Conservation (phyloP, 2,113 vertebrate species). For the Thymallus thymallus region DNA sequence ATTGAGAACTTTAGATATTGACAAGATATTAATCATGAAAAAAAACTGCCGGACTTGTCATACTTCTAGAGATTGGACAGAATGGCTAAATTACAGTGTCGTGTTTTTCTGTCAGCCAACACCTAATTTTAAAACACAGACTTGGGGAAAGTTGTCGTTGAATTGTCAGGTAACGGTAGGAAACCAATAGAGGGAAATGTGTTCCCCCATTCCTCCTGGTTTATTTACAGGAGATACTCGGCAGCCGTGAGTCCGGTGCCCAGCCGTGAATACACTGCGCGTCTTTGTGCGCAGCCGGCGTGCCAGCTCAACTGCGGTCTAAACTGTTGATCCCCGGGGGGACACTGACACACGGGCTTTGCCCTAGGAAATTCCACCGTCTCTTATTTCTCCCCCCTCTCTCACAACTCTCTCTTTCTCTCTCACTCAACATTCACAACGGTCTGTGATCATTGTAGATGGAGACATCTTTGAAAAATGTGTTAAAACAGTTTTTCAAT, state of each 20-base stretch:
- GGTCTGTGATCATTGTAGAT: neutral
- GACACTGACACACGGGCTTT: slow-evolving; percentile 39
- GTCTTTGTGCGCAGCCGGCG: slow-evolving; percentile 67
- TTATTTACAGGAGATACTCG: slow-evolving; percentile 36
- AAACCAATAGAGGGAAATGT: neutral
- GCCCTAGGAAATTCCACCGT: slow-evolving; percentile 58
- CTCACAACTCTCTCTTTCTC: slow-evolving; percentile 12
- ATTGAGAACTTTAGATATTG: neutral
- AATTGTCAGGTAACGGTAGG: neutral
- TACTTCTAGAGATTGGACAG: neutral
- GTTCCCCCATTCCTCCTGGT: slow-evolving; percentile 12
- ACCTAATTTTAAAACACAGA: neutral
- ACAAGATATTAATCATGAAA: neutral
- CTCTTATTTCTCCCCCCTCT: slow-evolving; percentile 53
- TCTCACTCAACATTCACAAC: neutral
- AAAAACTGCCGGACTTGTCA: neutral
- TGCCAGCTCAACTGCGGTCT: slow-evolving; percentile 47
- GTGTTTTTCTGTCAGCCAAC: neutral
- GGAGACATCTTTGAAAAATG: neutral
- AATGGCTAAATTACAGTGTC: neutral
- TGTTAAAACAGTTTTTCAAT: neutral
- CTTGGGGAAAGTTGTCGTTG: neutral
- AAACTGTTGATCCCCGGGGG: slow-evolving; percentile 42
- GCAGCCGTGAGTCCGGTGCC: slow-evolving; percentile 22
- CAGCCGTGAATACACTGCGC: slow-evolving; percentile 60